Base-by-base conservation (phyloP, 2,113 vertebrate genomes). In the Agapornis roseicollis region DNA sequence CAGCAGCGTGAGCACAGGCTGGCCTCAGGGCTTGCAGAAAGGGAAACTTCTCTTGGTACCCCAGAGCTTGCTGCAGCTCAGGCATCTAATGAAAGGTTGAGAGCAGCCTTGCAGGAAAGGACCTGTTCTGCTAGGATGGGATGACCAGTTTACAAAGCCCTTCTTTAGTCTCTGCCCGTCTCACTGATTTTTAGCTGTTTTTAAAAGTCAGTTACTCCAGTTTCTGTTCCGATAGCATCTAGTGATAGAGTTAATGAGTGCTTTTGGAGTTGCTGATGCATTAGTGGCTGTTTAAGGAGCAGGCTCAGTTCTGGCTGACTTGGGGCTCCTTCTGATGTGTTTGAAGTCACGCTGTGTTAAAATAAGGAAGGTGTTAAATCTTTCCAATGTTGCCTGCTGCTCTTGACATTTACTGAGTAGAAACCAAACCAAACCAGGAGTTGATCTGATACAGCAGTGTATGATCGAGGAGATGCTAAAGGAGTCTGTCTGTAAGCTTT, bases 131-230 rank as follows among this genome's bases (percentile, higher is more conserved):
- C 74, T 78, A 37, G 65, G 50, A 14, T 41, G 27, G 50, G 24
- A 37, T 2, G 11, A 42, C 39, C 23, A 29, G 23, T 24, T 82
- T 50, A 90, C 74, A 93, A 93, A 68, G 66, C 25, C 25, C 23
- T 53, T 79, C 73, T 84, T 91, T 93, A 46, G 76, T 85, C 56
- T 74, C 35, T 85, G 11, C 46, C 74, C 50, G 42, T 73, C 79
- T 84, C 49, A 7, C 17, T 76, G 82, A 39, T 44, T 92, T 95
- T 91, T 93, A 80, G 66, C 20, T 88, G 18, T 69, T 88, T 86
- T 85, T 44, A 71, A 60, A 88, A 85, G 85, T 52, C 47, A 69
- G 2, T 93, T 94, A 60, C 49, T 82, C 29, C 31, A 27, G 47
- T 60, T 92, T 85, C 52, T 88, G 52, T 80, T 88, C 23, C 0